Evolutionary conservation across 2,113 vertebrate species (phyloP).

Genomic region (Propithecus coquereli): DNA sequence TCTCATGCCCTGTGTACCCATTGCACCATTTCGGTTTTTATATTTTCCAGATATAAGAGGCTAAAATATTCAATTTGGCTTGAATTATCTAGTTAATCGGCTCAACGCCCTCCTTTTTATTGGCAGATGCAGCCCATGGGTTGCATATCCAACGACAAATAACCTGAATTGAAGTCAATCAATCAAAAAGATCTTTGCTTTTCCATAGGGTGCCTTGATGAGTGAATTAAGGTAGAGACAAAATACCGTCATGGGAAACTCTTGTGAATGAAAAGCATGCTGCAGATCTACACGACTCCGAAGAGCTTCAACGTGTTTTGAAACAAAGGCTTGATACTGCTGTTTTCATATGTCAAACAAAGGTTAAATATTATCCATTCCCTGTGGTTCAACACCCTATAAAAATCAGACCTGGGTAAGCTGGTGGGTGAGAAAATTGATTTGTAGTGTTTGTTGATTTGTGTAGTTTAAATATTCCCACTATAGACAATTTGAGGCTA

Average conservation of each 20-base stretch:
- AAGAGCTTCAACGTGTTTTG: rapidly evolving
- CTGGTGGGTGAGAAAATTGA: not conserved
- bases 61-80: not conserved
- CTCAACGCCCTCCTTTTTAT: not conserved
- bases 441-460: not conserved
- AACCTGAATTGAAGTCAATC: rapidly evolving
- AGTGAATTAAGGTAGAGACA: rapidly evolving
- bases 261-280: too few relatives aligned
- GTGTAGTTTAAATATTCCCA: not conserved
- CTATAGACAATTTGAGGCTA: not conserved
- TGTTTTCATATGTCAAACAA: rapidly evolving
- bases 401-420: not conserved
- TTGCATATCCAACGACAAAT: rapidly evolving
- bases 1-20: rapidly evolving
- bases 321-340: not conserved
- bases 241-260: too few relatives aligned
- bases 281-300: too few relatives aligned
- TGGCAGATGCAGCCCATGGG: not conserved
- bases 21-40: rapidly evolving
- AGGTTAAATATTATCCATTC: rapidly evolving
- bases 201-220: rapidly evolving
- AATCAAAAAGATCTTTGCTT: rapidly evolving
- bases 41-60: not conserved
- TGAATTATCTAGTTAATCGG: not conserved
- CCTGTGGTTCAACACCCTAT: not conserved